Conservation (phyloP, 1,140 invertebrate species). For the Drosophila rufa region DNA sequence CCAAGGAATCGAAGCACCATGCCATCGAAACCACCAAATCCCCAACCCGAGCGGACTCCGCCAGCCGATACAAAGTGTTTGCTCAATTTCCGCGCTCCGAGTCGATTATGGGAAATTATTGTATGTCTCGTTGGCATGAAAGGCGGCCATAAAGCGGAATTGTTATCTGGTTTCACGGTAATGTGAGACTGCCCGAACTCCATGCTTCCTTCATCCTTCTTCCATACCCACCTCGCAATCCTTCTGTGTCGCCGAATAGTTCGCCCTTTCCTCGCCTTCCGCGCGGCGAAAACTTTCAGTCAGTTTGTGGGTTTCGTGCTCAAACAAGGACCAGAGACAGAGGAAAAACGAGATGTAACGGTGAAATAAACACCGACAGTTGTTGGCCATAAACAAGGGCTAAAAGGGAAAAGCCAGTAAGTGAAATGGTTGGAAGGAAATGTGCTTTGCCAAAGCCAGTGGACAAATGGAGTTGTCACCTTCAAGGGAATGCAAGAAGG, state of each 20-base stretch:
- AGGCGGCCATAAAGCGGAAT: constrained; percentile 70
- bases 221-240: background rate
- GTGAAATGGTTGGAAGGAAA: constrained; percentile 15
- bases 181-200: constrained; percentile 45
- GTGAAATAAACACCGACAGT: constrained; percentile 62
- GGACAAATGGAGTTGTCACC: constrained; percentile 64
- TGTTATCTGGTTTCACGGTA: constrained; percentile 76
- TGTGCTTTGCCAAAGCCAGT: background rate
- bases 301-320: constrained; percentile 29
- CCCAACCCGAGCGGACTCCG: background rate
- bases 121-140: constrained; percentile 77
- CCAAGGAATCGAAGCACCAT: background rate
- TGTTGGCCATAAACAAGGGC: constrained; percentile 44
- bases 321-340: background rate
- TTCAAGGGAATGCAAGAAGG: background rate
- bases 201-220: background rate
- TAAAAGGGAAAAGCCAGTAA: constrained; percentile 23
- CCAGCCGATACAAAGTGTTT: constrained; percentile 63
- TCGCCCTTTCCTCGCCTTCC: constrained; percentile 11
- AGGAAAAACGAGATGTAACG: constrained; percentile 50
- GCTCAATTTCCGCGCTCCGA: constrained; percentile 73
- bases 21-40: background rate
- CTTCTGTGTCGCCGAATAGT: constrained; percentile 2
- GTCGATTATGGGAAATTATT: constrained; percentile 80
- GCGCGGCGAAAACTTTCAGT: constrained; percentile 10